Base-by-base conservation (phyloP, 2,797 vertebrate species). In the Rhinella marina region DNA sequence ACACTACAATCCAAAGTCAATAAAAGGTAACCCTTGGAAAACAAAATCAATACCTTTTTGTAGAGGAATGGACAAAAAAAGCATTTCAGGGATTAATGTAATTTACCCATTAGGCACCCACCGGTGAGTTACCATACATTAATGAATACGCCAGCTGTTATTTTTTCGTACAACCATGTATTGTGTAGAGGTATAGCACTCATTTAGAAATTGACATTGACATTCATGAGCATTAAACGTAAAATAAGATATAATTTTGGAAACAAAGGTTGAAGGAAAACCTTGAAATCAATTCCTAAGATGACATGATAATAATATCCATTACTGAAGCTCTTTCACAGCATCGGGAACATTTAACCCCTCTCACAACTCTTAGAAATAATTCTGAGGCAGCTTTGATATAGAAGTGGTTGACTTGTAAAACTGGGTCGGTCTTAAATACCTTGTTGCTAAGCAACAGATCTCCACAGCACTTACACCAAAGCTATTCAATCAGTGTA, bases 361-460 rank as follows among this genome's bases (percentile, higher is more conserved):
- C n/a, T 61, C 80, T 77, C 59, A 52, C 64, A 66, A 21, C 68
- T 68, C 48, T 84, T 8, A 41, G 7, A 81, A 72, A 73, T 21
- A 50, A 84, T 82, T 84, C 73, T 78, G 41, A 48, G 21, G 27
- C 62, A 83, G 72, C 81, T 79, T 70, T 78, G 62, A 70, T 82
- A 78, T 68, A 32, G 62, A 76, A 77, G 27, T 82, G 84, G 78
- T 52, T 86, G 59, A 78, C 75, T 78, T 86, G 48, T 82, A 87
- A 87, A 83, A 88, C 70, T 83, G 81, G 86, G 86, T 88, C 75
- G 75, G 87, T 59, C 81, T 87, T 78, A 88, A 84, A 88, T 84
- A 76, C 76, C 75, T 88, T 88, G 87, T 88, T 88, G 81, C 87
- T 50, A 78, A n/a, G 86, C 61, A 88, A 88, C 87, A 68, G 61